A percentile compares a stretch with the other conserved stretches of the same genome.
Evolutionary conservation across 2,113 vertebrate species (phyloP).

Genomic region (Anser cygnoides): DNA sequence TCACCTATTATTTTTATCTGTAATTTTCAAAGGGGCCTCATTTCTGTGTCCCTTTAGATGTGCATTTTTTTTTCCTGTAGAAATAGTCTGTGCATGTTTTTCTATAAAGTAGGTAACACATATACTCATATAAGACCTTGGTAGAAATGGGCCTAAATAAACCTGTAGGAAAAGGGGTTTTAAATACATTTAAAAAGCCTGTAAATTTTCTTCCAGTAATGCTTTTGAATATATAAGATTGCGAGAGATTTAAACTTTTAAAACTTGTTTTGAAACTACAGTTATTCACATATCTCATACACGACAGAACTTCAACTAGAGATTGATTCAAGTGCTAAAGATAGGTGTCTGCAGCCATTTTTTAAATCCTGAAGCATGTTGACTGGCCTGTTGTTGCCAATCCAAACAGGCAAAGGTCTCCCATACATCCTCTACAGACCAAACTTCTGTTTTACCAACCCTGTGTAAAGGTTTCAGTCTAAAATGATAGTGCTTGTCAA

Average conservation of each 20-base stretch:
- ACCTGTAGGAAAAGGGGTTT: neutral
- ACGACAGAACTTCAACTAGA: neutral
- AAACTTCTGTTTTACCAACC: neutral
- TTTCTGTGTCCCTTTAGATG: neutral
- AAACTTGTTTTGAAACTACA: neutral
- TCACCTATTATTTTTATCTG: neutral
- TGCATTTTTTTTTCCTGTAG: neutral
- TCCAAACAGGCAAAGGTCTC: neutral
- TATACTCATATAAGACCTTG: neutral
- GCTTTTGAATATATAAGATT: neutral
- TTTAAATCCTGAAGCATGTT: neutral
- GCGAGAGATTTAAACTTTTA: neutral
- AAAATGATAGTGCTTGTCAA: fast-evolving
- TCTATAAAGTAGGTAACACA: neutral
- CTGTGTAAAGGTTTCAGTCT: neutral
- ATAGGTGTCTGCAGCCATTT: neutral
- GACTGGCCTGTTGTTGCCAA: neutral
- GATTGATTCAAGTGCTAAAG: neutral
- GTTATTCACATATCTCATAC: neutral
- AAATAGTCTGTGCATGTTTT: neutral
- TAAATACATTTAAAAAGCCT: neutral
- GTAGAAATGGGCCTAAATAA: neutral
- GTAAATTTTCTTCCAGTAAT: neutral
- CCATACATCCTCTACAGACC: neutral
- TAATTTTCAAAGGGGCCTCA: neutral